Evolutionary conservation across 2,888 invertebrate genomes (phyloP).

Genomic region (Stegana nigrithorax): DNA sequence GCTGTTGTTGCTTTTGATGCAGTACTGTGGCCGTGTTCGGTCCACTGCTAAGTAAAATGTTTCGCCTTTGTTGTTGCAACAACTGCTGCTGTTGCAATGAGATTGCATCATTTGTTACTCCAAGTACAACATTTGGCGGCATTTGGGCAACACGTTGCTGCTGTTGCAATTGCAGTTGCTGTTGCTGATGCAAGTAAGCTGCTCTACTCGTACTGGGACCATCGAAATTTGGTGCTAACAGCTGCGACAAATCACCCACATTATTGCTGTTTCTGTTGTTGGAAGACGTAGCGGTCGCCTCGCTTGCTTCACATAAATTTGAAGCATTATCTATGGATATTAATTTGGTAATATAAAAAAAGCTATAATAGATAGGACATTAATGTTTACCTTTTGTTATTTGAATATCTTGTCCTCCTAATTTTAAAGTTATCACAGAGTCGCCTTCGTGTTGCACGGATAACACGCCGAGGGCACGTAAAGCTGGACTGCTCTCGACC

Average conservation of each 20-base stretch:
- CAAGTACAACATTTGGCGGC: conserved; percentile 36
- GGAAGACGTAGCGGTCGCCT: conserved; percentile 59
- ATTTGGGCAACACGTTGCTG: conserved; percentile 41
- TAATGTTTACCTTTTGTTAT: conserved; percentile 47
- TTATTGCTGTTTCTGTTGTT: conserved; percentile 37
- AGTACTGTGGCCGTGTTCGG: conserved; percentile 28
- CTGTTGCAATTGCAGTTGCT: conserved; percentile 36
- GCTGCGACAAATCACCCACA: conserved; percentile 52
- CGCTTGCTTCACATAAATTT: conserved; percentile 49
- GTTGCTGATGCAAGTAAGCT: conserved; percentile 51
- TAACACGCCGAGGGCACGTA: conserved; percentile 92
- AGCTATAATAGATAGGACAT: neutral
- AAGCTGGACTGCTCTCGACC: conserved; percentile 87
- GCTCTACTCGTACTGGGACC: conserved; percentile 54
- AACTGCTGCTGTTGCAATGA: conserved; percentile 50
- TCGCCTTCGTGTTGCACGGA: conserved; percentile 95
- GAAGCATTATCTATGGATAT: conserved; percentile 51
- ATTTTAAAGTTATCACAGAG: conserved; percentile 79
- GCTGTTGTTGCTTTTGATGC: conserved; percentile 36
- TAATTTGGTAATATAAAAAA: neutral
- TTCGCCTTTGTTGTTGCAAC: conserved; percentile 44
- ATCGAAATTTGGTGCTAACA: conserved; percentile 46
- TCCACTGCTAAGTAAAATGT: conserved; percentile 38
- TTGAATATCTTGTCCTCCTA: conserved; percentile 79
- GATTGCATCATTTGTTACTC: conserved; percentile 48